Conservation (phyloP, 2,797 vertebrate genomes). For the Cichlasoma orientale region DNA sequence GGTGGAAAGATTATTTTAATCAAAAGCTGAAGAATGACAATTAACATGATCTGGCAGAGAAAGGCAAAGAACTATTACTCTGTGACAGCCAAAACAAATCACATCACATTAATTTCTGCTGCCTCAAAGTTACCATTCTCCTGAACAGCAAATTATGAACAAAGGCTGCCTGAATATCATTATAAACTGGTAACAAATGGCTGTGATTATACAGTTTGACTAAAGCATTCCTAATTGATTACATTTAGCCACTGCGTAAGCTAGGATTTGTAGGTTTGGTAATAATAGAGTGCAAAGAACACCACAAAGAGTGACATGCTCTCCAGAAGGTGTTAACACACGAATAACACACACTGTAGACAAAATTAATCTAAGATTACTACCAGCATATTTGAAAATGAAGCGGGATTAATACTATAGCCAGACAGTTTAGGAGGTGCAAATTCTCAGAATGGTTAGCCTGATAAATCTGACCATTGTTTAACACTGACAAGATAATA, state of each 20-base stretch:
- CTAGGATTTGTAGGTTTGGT: neutral
- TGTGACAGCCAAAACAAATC: neutral
- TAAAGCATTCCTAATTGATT: neutral
- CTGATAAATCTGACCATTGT: neutral
- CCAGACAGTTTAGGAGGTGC: neutral
- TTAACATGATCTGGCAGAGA: neutral
- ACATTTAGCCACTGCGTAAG: neutral
- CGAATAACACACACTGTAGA: neutral
- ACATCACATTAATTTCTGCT: neutral
- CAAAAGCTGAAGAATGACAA: neutral
- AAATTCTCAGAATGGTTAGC: neutral
- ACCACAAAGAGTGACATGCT: neutral
- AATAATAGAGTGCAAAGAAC: neutral
- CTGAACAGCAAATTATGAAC: neutral
- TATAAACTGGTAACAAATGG: neutral
- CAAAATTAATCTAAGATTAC: neutral
- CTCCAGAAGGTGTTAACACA: neutral
- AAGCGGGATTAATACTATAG: neutral
- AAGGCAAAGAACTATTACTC: neutral
- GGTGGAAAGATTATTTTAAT: neutral
- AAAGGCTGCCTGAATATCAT: neutral
- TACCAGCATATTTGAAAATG: neutral
- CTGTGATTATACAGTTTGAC: neutral
- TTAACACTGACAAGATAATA: slow-evolving; percentile 34
- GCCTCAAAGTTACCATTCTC: neutral